phyloP scores from a whole-genome alignment of 2,888 invertebrate genomes.

The Trichopria drosophilae region DNA sequence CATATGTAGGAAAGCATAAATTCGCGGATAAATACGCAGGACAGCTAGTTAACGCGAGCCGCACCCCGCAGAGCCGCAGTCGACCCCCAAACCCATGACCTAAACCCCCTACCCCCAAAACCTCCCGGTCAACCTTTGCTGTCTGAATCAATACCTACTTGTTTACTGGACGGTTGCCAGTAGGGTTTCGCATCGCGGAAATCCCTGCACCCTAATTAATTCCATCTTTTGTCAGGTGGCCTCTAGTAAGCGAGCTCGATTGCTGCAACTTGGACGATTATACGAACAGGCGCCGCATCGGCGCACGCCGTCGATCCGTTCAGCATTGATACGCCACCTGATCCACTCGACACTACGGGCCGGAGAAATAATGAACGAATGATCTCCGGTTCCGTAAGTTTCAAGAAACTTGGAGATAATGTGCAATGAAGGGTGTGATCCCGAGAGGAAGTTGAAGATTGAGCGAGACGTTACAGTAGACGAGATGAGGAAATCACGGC shows the following conservation, averaged over 20 bases:
- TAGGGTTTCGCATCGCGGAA: constrained; percentile 47
- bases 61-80: constrained; percentile 15
- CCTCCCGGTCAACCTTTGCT: constrained; percentile 38
- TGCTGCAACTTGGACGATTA: constrained; percentile 38
- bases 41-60: constrained; percentile 48
- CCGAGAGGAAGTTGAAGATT: too few relatives aligned
- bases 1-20: constrained; percentile 51
- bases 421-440: too few relatives aligned
- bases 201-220: constrained; percentile 49
- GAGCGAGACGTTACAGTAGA: too few relatives aligned
- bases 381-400: too few relatives aligned
- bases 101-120: constrained; percentile 17
- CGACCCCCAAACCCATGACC: constrained; percentile 10
- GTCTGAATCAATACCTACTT: constrained; percentile 53
- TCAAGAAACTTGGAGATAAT: too few relatives aligned
- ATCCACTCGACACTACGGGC: too few relatives aligned
- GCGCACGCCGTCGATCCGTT: constrained; percentile 3
- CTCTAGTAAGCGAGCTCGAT: too few relatives aligned
- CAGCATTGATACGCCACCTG: too few relatives aligned
- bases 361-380: too few relatives aligned
- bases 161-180: constrained; percentile 53
- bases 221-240: constrained; percentile 46
- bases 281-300: constrained; percentile 10
- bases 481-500: too few relatives aligned
- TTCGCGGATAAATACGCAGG: constrained; percentile 52